Conservation (phyloP, 2,888 invertebrate genomes). For the Eremobia ochroleuca region DNA sequence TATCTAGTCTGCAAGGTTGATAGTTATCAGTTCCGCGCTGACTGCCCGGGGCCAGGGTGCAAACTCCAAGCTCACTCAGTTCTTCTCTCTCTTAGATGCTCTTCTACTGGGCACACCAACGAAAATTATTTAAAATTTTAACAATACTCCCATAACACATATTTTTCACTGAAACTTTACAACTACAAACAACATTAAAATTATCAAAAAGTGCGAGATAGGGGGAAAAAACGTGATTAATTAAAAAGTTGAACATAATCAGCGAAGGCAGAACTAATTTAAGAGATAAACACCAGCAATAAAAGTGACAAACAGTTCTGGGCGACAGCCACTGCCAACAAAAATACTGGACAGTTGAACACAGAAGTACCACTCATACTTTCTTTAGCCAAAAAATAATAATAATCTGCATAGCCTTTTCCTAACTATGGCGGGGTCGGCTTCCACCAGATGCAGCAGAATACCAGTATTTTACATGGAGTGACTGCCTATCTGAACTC, state of each 20-base stretch:
- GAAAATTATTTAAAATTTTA: conserved; percentile 4
- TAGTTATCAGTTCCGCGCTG: too few species aligned
- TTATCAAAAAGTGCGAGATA: conserved; percentile 53
- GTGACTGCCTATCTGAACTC: too few species aligned
- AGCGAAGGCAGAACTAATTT: conserved; percentile 64
- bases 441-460: neutral
- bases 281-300: conserved; percentile 69
- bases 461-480: too few species aligned
- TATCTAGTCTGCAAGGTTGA: neutral
- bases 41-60: neutral
- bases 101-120: neutral
- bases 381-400: neutral
- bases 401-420: neutral
- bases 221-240: conserved; percentile 60
- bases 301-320: conserved; percentile 65
- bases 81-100: neutral
- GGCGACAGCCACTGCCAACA: conserved; percentile 53
- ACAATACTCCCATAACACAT: conserved; percentile 26
- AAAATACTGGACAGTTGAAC: neutral
- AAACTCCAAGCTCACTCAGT: neutral
- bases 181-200: conserved; percentile 56
- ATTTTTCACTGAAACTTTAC: conserved; percentile 31
- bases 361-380: conserved; percentile 38
- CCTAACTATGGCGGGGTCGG: neutral
- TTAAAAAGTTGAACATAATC: conserved; percentile 68